Evolutionary conservation across 2,797 vertebrate genomes (phyloP).

Genomic region (Sphenopsis melanotis): DNA sequence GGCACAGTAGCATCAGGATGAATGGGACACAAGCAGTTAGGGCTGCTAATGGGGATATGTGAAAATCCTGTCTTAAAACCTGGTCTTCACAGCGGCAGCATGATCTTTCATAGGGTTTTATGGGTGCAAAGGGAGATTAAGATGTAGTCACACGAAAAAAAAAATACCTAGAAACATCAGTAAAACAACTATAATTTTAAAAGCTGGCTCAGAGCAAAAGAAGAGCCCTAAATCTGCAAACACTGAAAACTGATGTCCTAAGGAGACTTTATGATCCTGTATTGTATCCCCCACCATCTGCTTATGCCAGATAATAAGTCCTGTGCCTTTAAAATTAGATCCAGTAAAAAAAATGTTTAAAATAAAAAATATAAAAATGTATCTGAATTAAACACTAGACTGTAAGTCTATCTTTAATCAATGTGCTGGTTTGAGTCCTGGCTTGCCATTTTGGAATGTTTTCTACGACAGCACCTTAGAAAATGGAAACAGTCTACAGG

Average conservation of each 20-base stretch:
- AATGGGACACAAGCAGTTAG: rapidly evolving
- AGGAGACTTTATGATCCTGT: background rate
- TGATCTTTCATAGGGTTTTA: background rate
- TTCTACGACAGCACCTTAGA: background rate
- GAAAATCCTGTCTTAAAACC: background rate
- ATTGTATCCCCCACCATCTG: background rate
- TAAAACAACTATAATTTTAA: background rate
- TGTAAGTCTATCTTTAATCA: background rate
- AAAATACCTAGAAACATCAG: background rate
- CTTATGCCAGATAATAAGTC: background rate
- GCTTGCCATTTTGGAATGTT: background rate
- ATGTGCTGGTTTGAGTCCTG: background rate
- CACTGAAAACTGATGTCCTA: background rate
- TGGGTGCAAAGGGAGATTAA: background rate
- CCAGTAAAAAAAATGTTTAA: background rate
- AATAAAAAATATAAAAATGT: background rate
- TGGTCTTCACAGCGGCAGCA: background rate
- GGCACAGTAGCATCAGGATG: background rate
- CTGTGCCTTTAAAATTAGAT: background rate
- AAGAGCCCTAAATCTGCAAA: background rate
- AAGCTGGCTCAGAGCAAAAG: background rate
- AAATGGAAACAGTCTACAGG: background rate
- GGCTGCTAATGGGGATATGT: background rate
- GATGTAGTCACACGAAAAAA: background rate
- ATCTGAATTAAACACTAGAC: background rate